Base-by-base conservation (phyloP, 2,113 vertebrate species). In the Anser cygnoides region DNA sequence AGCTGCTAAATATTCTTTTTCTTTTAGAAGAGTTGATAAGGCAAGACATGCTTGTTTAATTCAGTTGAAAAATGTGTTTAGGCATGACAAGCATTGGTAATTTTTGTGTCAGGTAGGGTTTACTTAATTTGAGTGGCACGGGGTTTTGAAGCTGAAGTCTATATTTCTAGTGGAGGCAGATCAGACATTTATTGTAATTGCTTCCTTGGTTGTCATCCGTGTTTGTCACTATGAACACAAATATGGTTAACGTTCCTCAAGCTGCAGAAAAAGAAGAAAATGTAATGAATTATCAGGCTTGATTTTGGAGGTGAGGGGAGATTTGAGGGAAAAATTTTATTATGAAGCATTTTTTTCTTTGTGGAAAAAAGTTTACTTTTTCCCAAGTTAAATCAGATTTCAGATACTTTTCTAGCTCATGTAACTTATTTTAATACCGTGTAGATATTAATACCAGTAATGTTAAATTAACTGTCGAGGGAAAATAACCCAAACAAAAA, bases 141-240 rank as follows among this genome's bases (percentile, higher is more conserved):
- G 75, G 88, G 83, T 94, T 93, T 95, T 76, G 93, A 90, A 92
- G 70, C 62, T 89, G 76, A 86, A 89, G 70, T 82, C 13, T 75
- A 41, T 90, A n/a, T 94, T 95, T 91, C 94, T 89, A 68, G 70
- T 87, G 89, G 90, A 94, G 87, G 39, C 44, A 37, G 80, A 87
- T 93, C 80, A 91, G 77, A 82, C 7, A 0, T 73, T 62, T 79
- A 58, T 70, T 84, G n/a, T 91, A 94, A 89, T 91, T 66, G 50
- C 81, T 50, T 91, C 70, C 54, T 92, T 79, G 73, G 52, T 84
- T 93, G 76, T 93, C 65, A 58, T 94, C 58, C 3, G 1, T 90
- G 33, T 93, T 93, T 94, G 72, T 91, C 84, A 50, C 70, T 87
- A 58, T 37, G 83, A 89, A 58, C 39, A 72, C 49, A 89, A 57